Base-by-base conservation (phyloP, 2,113 vertebrate species). In the Sus scrofa region DNA sequence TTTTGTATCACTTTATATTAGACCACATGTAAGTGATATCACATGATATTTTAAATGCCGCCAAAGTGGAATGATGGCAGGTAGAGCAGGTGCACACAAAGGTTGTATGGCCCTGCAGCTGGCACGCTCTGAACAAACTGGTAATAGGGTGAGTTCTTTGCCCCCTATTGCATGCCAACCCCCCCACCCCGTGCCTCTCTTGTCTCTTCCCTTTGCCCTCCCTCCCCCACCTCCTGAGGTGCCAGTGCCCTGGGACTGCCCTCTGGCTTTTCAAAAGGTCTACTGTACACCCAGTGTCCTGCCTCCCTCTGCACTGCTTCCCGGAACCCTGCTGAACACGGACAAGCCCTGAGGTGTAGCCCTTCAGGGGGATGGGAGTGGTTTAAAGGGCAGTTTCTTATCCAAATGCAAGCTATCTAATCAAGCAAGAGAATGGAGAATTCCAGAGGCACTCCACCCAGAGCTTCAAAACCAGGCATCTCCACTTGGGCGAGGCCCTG, bases 131-230 rank as follows among this genome's bases (percentile, higher is more conserved):
- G 12, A 30, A 37, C 37, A 10, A 1, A 27, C 37, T 0, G 16
- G 15, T 0, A 4, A 14, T 11, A 0, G 0, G 34, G 50, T 1
- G 16, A 52, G 1, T 0, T 1, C 30, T 14, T 6, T 19, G 44
- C 34, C 22, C 32, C 26, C 54, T n/a, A 13, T 4, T 44, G 44
- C 44, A n/a, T n/a, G n/a, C n/a, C n/a, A 4, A 8, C 44, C 44
- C 44, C 44, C 44, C 44, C 44, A 44, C 44, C 44, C 44, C 44
- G 8, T n/a, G n/a, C 12, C 7, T n/a, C 2, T 3, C 32, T 22
- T 8, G 10, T 7, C 12, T 44, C 32, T 9, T 6, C 75, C 50
- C 71, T 73, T 19, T 15, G 22, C 22, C 24, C 37, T 19, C 15
- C 14, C 2, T 0, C 2, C 9, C 34, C 56, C 22, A 6, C 0